These are phyloP conservation scores for Xestia ashworthii DNA, from an alignment of 2,888 invertebrate species.

Conservation along the genomic window DNA sequence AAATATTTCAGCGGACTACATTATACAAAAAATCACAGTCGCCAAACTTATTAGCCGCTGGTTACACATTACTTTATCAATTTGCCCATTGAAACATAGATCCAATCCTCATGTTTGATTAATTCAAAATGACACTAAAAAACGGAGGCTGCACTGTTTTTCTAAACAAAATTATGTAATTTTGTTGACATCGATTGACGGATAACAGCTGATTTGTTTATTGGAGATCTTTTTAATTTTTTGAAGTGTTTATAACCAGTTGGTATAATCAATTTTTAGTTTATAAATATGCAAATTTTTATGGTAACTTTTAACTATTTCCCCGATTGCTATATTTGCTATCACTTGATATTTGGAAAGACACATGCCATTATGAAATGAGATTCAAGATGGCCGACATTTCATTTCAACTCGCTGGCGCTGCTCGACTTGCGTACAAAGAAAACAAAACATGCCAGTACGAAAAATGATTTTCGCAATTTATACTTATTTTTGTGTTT, in stretches of 20 bases:
- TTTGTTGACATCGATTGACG: conserved; percentile 91
- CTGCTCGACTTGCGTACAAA: conserved; percentile 53
- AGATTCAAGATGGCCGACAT: conserved; percentile 87
- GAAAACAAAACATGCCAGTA: conserved; percentile 75
- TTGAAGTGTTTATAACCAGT: conserved; percentile 64
- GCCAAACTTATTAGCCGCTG: conserved; percentile 77
- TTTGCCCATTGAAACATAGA: conserved; percentile 82
- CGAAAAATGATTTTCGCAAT: conserved; percentile 66
- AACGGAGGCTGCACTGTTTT: conserved; percentile 89
- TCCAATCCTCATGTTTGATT: conserved; percentile 83
- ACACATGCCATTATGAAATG: conserved; percentile 83
- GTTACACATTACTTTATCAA: conserved; percentile 81
- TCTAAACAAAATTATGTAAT: conserved; percentile 91
- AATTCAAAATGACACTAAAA: conserved; percentile 86
- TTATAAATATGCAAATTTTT: conserved; percentile 75
- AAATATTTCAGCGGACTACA: conserved; percentile 82
- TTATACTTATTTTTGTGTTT: conserved; percentile 25
- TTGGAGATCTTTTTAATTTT: conserved; percentile 85
- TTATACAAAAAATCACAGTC: conserved; percentile 84
- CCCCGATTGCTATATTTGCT: conserved; percentile 68
- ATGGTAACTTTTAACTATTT: conserved; percentile 70
- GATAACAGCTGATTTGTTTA: conserved; percentile 91
- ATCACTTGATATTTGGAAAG: conserved; percentile 84
- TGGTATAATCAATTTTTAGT: conserved; percentile 61
- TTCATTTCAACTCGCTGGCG: conserved; percentile 51